A percentile compares a stretch with the other conserved stretches of the same genome.
phyloP scores from a whole-genome alignment of 2,888 invertebrate genomes.

The Papilio elwesi region DNA sequence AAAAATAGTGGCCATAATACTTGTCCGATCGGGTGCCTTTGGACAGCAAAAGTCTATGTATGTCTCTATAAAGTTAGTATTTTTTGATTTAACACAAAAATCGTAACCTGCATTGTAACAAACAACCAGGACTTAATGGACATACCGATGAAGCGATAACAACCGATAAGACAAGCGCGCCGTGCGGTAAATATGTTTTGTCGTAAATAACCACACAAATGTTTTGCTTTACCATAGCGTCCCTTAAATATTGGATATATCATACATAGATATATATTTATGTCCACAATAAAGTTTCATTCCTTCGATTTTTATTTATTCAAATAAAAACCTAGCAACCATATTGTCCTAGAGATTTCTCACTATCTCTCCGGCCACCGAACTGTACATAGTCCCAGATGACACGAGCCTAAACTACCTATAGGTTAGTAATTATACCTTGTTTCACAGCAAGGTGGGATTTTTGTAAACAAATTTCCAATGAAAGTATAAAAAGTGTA shows the following conservation, averaged over 20 bases:
- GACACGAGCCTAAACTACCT: too few species aligned
- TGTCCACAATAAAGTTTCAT: background rate
- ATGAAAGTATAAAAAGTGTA: too few species aligned
- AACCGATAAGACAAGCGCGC: background rate
- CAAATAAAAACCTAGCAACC: too few species aligned
- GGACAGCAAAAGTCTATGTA: too few species aligned
- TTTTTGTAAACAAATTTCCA: too few species aligned
- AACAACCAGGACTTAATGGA: background rate
- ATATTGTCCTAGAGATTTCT: too few species aligned
- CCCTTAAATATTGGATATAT: constrained; percentile 13
- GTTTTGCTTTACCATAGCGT: background rate
- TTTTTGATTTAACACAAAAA: background rate
- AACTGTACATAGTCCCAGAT: too few species aligned
- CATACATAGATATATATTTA: background rate
- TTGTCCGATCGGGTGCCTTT: too few species aligned
- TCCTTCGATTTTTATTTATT: background rate
- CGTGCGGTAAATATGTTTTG: constrained; percentile 5
- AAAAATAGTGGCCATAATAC: too few species aligned
- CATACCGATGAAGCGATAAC: background rate
- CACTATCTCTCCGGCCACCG: too few species aligned
- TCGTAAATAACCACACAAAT: background rate
- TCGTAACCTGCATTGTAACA: background rate
- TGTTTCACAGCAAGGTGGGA: too few species aligned
- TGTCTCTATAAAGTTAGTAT: background rate
- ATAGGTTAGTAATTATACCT: too few species aligned